A percentile compares a stretch with the other conserved stretches of the same genome.
phyloP scores from a whole-genome alignment of 2,888 invertebrate genomes.

The Lasioglossum lativentre region DNA sequence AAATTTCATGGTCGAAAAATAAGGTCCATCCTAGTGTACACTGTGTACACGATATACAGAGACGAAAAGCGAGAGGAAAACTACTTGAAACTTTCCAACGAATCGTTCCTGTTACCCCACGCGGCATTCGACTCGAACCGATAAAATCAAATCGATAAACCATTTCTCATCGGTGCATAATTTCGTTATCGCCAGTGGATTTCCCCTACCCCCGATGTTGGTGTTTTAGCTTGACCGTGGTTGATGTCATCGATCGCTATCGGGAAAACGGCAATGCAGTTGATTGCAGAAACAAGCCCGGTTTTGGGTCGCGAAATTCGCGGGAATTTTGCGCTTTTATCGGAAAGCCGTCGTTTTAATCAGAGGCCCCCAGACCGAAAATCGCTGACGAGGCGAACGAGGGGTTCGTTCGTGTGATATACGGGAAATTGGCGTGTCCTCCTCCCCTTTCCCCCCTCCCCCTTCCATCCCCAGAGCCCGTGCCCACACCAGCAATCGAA shows the following conservation, averaged over 20 bases:
- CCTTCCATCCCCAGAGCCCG: background rate
- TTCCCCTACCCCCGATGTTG: background rate
- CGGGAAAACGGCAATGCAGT: slow-evolving; percentile 65
- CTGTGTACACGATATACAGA: too few relatives aligned
- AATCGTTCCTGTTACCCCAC: background rate
- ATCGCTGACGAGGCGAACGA: slow-evolving; percentile 70
- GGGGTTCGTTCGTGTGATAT: slow-evolving; percentile 66
- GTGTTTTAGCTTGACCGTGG: slow-evolving; percentile 39
- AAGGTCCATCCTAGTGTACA: too few relatives aligned
- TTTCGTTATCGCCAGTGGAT: slow-evolving; percentile 40
- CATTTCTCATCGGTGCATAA: slow-evolving; percentile 46
- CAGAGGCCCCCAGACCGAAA: slow-evolving; percentile 62
- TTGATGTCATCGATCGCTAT: slow-evolving; percentile 66
- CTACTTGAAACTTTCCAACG: background rate
- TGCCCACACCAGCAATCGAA: background rate
- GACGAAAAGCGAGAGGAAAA: too few relatives aligned
- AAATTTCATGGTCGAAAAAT: too few relatives aligned
- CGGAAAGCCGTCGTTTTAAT: slow-evolving; percentile 71
- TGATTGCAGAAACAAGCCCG: slow-evolving; percentile 70
- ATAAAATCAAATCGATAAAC: slow-evolving; percentile 48
- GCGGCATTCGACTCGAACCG: background rate
- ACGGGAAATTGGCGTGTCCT: slow-evolving; percentile 65
- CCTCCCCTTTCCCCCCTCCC: background rate
- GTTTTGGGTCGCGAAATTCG: slow-evolving; percentile 64
- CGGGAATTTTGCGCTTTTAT: slow-evolving; percentile 71